Conservation (phyloP, 2,113 vertebrate species). For the Dromiciops gliroides region DNA sequence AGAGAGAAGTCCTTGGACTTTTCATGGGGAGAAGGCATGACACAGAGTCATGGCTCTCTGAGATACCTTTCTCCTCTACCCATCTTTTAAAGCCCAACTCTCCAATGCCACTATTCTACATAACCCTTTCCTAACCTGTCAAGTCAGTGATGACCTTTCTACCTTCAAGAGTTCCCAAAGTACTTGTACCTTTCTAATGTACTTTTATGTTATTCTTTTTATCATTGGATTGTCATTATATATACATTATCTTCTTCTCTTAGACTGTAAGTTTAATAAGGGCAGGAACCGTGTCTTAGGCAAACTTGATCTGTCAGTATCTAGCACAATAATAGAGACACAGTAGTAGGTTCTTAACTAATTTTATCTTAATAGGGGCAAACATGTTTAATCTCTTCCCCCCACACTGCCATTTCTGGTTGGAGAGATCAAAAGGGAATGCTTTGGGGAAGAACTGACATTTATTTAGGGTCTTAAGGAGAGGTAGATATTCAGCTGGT, state of each 20-base stretch:
- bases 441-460: background rate
- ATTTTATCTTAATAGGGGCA: background rate
- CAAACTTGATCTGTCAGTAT: background rate
- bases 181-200: background rate
- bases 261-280: background rate
- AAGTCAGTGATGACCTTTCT: background rate
- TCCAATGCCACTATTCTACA: background rate
- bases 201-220: background rate
- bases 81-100: background rate
- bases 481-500: background rate
- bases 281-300: background rate
- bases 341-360: background rate
- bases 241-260: background rate
- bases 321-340: background rate
- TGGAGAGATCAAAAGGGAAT: background rate
- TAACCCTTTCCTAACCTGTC: background rate
- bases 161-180: background rate
- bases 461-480: background rate
- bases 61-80: too few relatives aligned
- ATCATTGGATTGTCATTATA: too few relatives aligned
- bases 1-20: too few relatives aligned
- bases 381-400: background rate
- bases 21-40: too few relatives aligned
- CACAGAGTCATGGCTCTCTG: too few relatives aligned
- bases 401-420: background rate